Conservation (phyloP, 2,888 invertebrate genomes). For the Ctenicera cuprea region DNA sequence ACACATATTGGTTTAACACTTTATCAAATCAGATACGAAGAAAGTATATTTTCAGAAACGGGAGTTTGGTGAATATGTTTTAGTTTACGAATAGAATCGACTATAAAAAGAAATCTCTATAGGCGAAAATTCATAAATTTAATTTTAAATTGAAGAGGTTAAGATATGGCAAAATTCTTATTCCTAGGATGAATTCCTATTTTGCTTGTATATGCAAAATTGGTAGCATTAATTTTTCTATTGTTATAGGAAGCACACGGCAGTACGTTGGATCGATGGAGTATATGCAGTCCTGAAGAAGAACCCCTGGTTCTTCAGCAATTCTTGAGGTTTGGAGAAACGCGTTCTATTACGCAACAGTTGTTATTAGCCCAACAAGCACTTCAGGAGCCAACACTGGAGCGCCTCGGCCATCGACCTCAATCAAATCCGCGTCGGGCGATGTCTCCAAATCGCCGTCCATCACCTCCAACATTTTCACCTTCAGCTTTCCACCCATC, state of each 20-base stretch:
- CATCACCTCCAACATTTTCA: slow-evolving; percentile 77
- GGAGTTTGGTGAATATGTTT: too few relatives aligned
- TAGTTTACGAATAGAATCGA: too few relatives aligned
- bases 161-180: too few relatives aligned
- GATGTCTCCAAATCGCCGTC: slow-evolving; percentile 82
- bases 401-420: slow-evolving; percentile 74
- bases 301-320: slow-evolving; percentile 94
- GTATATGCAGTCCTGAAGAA: slow-evolving; percentile 90
- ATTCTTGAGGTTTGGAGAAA: slow-evolving; percentile 93
- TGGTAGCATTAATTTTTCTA: not conserved
- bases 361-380: slow-evolving; percentile 78
- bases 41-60: too few relatives aligned
- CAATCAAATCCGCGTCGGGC: slow-evolving; percentile 72
- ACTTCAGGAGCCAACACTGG: slow-evolving; percentile 76
- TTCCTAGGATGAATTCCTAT: too few relatives aligned
- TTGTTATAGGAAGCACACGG: slow-evolving; percentile 86
- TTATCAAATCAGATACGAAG: too few relatives aligned
- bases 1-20: too few relatives aligned
- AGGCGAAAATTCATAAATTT: too few relatives aligned
- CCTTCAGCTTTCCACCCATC: slow-evolving; percentile 72
- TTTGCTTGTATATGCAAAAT: not conserved
- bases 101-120: too few relatives aligned
- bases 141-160: too few relatives aligned
- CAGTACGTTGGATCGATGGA: slow-evolving; percentile 91
- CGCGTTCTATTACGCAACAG: slow-evolving; percentile 86